Conservation (phyloP, 2,797 vertebrate species). For the Cuniculus paca region DNA sequence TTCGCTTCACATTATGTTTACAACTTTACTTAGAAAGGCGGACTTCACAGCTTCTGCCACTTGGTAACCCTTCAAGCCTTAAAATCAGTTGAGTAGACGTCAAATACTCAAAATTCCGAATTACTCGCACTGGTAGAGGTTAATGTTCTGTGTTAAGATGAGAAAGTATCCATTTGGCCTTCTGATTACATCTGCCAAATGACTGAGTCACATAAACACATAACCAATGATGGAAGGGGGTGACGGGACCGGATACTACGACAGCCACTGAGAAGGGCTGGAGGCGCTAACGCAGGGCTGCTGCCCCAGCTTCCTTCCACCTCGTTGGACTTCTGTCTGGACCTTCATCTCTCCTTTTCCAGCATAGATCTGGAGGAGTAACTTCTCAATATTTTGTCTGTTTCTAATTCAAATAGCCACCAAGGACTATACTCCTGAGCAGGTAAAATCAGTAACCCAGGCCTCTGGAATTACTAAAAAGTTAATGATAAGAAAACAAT, state of each 20-base stretch:
- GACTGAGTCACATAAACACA: conserved; percentile 34
- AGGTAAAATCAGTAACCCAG: neutral
- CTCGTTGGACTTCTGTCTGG: neutral
- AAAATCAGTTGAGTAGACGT: conserved; percentile 77
- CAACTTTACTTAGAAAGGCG: conserved; percentile 79
- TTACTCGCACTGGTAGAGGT: conserved; percentile 49
- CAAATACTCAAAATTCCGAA: conserved; percentile 65
- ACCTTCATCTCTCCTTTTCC: conserved; percentile 39
- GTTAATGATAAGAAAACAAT: conserved; percentile 41
- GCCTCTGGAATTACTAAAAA: conserved; percentile 4
- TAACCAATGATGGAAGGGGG: conserved; percentile 6
- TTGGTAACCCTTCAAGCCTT: conserved; percentile 81
- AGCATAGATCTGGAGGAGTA: neutral
- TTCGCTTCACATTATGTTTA: conserved; percentile 82
- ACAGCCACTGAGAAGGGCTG: neutral
- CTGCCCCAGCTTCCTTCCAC: neutral
- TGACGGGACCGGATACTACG: neutral
- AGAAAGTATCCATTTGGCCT: conserved; percentile 65
- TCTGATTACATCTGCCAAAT: conserved; percentile 42
- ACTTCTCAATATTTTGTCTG: conserved; percentile 21
- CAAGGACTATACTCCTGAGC: neutral
- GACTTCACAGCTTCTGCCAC: conserved; percentile 82
- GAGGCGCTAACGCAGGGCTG: neutral
- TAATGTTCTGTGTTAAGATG: conserved; percentile 33
- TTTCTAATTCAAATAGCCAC: conserved; percentile 17